Conservation (phyloP, 1,140 invertebrate genomes). For the Drosophila asahinai region DNA sequence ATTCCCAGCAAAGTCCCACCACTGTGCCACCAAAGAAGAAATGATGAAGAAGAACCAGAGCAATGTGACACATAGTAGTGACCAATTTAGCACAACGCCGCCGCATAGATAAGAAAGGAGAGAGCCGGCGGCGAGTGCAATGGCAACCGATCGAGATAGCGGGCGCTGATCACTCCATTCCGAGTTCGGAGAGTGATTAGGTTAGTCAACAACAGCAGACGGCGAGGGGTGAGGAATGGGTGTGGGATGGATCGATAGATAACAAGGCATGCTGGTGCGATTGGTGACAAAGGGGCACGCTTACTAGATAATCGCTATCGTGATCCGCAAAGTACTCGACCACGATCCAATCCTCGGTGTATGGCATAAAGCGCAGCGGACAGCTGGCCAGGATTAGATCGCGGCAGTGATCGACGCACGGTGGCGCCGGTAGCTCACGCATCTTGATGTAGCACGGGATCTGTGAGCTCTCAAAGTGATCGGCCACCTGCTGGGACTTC, state of each 20-base stretch:
- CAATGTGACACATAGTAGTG: constrained; percentile 37
- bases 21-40: constrained; percentile 39
- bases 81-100: constrained; percentile 57
- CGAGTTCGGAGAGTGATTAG: constrained; percentile 16
- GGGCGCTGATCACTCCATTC: constrained; percentile 25
- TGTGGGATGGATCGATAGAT: constrained; percentile 27
- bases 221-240: not conserved
- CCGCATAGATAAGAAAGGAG: constrained; percentile 49
- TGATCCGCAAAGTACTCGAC: constrained; percentile 80
- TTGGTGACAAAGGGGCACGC: constrained; percentile 25
- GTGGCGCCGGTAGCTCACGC: constrained; percentile 67
- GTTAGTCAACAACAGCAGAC: constrained; percentile 16
- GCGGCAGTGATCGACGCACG: constrained; percentile 55
- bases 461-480: constrained; percentile 69
- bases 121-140: constrained; percentile 24
- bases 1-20: not conserved
- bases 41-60: constrained; percentile 15
- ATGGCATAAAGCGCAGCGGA: constrained; percentile 58
- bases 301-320: constrained; percentile 79
- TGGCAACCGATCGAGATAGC: constrained; percentile 22
- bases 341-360: constrained; percentile 78
- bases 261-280: constrained; percentile 8
- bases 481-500: constrained; percentile 70
- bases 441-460: constrained; percentile 79
- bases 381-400: constrained; percentile 69